phyloP scores from a whole-genome alignment of 2,888 invertebrate species.

The Anagyrus pseudococci region DNA sequence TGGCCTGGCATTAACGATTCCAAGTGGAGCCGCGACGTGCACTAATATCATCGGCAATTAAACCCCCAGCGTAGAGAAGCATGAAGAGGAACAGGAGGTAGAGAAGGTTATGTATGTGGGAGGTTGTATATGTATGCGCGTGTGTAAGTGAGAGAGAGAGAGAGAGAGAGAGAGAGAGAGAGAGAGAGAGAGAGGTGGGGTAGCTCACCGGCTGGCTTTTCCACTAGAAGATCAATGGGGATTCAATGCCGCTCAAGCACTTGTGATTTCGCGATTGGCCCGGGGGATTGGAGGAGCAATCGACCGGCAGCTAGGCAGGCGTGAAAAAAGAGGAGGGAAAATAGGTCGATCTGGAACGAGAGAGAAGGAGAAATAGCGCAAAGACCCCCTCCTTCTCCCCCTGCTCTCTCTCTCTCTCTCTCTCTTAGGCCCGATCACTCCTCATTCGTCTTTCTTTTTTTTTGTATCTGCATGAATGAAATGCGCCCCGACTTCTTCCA shows the following conservation, averaged over 20 bases:
- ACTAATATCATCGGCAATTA: slow-evolving; percentile 17
- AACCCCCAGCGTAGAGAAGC: no score
- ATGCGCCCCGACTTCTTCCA: no score
- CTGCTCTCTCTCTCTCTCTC: not conserved
- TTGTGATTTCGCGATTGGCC: not conserved
- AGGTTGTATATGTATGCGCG: no score
- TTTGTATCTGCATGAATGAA: no score
- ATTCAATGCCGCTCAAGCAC: not conserved
- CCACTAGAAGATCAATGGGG: not conserved
- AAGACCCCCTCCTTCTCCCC: not conserved
- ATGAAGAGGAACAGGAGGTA: no score
- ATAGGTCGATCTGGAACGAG: not conserved
- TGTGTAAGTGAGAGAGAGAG: no score
- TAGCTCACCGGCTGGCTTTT: not conserved
- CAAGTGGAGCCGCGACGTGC: no score
- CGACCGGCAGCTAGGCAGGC: not conserved
- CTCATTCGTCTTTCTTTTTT: no score
- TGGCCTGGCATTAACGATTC: no score
- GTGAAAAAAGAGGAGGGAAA: slow-evolving; percentile 2
- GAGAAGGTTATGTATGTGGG: no score
- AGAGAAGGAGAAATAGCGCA: slow-evolving; percentile 8
- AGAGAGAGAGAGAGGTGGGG: no score
- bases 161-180: no score
- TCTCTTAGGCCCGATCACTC: slow-evolving; percentile 1
- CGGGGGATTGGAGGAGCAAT: slow-evolving; percentile 3